These are phyloP conservation scores for Drosophila mimetica DNA, from an alignment of 2,888 invertebrate species.

Conservation along the genomic window DNA sequence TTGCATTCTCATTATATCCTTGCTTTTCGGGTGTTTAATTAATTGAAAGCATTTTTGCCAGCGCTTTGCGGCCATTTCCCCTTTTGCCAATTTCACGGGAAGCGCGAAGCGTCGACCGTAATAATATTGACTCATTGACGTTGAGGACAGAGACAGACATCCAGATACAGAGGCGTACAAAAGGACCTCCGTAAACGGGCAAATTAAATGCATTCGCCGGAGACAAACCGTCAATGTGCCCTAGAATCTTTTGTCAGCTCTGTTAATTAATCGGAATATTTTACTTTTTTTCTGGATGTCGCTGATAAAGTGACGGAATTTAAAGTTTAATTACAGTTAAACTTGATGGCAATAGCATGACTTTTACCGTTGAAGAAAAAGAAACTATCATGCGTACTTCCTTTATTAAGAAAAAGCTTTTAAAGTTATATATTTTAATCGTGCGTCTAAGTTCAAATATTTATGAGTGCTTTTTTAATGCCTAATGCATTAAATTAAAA, in stretches of 20 bases:
- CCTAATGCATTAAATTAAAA: no score
- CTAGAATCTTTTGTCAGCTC: slow-evolving; percentile 15
- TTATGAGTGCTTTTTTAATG: no score
- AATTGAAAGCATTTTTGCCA: slow-evolving; percentile 75
- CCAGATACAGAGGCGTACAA: slow-evolving; percentile 3
- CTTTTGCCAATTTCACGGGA: slow-evolving; percentile 12
- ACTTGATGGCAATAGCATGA: background rate
- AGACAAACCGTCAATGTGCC: slow-evolving; percentile 34
- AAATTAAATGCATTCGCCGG: slow-evolving; percentile 33
- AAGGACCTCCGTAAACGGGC: slow-evolving; percentile 28
- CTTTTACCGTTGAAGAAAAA: background rate
- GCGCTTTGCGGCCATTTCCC: slow-evolving; percentile 54
- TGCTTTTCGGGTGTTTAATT: slow-evolving; percentile 72
- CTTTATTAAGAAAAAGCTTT: no score
- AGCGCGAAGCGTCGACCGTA: slow-evolving; percentile 37
- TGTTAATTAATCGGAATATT: slow-evolving; percentile 60
- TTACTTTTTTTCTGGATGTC: background rate
- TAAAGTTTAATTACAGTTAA: background rate
- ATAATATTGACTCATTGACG: slow-evolving; percentile 71
- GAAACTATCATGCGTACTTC: no score
- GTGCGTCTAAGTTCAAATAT: background rate
- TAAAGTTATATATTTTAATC: no score
- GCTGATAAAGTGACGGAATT: background rate
- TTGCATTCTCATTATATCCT: slow-evolving; percentile 54
- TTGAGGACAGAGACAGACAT: slow-evolving; percentile 30